These are phyloP conservation scores for Oscheius sp. DNA, from an alignment of 2,888 invertebrate species.

Conservation along the genomic window DNA sequence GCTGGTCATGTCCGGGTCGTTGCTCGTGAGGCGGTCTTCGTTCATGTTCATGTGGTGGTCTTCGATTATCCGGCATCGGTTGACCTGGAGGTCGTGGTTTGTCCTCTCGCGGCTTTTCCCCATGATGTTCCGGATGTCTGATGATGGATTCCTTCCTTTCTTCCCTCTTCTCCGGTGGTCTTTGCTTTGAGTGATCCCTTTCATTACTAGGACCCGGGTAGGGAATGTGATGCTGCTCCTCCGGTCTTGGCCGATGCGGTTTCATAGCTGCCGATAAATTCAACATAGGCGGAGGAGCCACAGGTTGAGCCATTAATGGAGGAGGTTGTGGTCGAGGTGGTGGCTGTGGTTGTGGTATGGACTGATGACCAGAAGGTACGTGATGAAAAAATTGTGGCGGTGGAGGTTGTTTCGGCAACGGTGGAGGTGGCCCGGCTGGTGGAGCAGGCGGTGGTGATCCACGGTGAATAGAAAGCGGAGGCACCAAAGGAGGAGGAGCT, in stretches of 20 bases:
- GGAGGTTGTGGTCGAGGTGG: background rate
- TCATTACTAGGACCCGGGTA: background rate
- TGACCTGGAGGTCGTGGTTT: too few species aligned
- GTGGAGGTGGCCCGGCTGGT: background rate
- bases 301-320: background rate
- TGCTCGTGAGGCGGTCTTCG: background rate
- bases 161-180: background rate
- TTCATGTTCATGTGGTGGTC: background rate
- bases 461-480: background rate
- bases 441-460: background rate
- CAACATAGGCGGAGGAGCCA: background rate
- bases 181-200: background rate
- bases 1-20: background rate
- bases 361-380: background rate
- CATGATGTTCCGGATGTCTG: background rate
- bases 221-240: background rate
- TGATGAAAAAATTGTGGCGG: too few species aligned
- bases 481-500: slow-evolving; percentile 15
- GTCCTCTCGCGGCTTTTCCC: too few species aligned
- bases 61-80: too few species aligned
- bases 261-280: background rate
- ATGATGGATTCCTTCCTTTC: background rate
- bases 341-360: too few species aligned
- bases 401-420: background rate
- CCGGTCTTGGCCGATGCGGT: background rate